phyloP scores from a whole-genome alignment of 2,888 invertebrate species.

The Aspidapion aeneum region DNA sequence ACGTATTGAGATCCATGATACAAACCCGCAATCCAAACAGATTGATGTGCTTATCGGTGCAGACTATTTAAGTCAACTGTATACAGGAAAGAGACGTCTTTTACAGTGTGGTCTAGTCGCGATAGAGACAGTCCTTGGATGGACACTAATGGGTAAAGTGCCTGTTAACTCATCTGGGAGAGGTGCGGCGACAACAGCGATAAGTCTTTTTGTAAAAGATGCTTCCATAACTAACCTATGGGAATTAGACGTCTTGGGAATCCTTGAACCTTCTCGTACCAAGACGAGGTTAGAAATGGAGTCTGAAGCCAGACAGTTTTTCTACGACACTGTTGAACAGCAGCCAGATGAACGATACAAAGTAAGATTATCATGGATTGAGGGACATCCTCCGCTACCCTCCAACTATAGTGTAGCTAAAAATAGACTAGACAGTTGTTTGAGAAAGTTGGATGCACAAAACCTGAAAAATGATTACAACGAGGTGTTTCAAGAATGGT shows the following conservation, averaged over 20 bases:
- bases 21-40: no score
- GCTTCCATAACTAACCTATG: no score
- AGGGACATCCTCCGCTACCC: constrained; percentile 34
- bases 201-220: no score
- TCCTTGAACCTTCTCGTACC: constrained; percentile 33
- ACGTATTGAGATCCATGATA: no score
- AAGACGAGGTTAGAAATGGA: constrained; percentile 27
- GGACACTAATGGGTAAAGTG: no score
- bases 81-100: no score
- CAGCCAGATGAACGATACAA: constrained; percentile 35
- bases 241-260: constrained; percentile 36
- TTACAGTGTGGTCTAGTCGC: no score
- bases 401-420: constrained; percentile 29
- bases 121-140: no score
- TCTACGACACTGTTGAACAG: constrained; percentile 32
- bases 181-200: no score
- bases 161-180: no score
- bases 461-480: constrained; percentile 27
- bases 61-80: no score
- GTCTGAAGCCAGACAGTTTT: constrained; percentile 28
- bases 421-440: constrained; percentile 20
- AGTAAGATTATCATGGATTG: constrained; percentile 38
- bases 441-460: constrained; percentile 27
- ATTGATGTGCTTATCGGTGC: no score
- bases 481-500: constrained; percentile 33